Percentiles rank a stretch among this genome's conserved stretches.
Evolutionary conservation across 2,888 invertebrate genomes (phyloP).

Genomic region (Leptinotarsa juncta): DNA sequence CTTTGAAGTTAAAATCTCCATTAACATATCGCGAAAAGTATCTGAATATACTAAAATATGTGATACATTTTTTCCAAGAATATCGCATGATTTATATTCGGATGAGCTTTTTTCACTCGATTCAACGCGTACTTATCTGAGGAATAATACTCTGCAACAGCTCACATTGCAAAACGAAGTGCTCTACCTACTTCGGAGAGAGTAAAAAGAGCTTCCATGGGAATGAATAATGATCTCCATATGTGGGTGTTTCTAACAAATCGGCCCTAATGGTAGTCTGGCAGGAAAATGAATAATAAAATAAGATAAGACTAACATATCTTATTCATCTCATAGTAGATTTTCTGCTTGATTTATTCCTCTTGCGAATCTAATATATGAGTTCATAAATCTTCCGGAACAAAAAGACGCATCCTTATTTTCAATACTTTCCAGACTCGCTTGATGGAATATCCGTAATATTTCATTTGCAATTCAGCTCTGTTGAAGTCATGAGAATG

Average conservation of each 20-base stretch:
- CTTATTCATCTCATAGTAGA: slow-evolving; percentile 43
- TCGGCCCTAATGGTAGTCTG: slow-evolving; percentile 42
- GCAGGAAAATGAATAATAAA: slow-evolving; percentile 44
- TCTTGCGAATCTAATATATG: slow-evolving; percentile 34
- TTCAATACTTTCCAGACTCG: slow-evolving; percentile 9
- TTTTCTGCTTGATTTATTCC: slow-evolving; percentile 43
- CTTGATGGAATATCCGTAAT: slow-evolving; percentile 1
- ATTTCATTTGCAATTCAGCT: background rate
- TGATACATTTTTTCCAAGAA: too few relatives aligned
- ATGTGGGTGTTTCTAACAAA: slow-evolving; percentile 42
- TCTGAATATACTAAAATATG: too few relatives aligned
- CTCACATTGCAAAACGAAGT: background rate
- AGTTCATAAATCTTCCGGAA: slow-evolving; percentile 30
- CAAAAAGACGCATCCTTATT: slow-evolving; percentile 19
- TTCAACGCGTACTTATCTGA: background rate
- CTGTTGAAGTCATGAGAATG: background rate
- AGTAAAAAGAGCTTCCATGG: background rate
- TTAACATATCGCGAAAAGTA: too few relatives aligned
- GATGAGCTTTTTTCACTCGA: too few relatives aligned
- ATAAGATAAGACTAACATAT: slow-evolving; percentile 38
- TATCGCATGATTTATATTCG: too few relatives aligned
- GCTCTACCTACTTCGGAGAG: background rate
- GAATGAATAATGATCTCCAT: slow-evolving; percentile 37
- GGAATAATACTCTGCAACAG: background rate
- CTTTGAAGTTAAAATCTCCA: too few relatives aligned